phyloP scores from a whole-genome alignment of 2,888 invertebrate genomes.

The Drosophila maculinotata region DNA sequence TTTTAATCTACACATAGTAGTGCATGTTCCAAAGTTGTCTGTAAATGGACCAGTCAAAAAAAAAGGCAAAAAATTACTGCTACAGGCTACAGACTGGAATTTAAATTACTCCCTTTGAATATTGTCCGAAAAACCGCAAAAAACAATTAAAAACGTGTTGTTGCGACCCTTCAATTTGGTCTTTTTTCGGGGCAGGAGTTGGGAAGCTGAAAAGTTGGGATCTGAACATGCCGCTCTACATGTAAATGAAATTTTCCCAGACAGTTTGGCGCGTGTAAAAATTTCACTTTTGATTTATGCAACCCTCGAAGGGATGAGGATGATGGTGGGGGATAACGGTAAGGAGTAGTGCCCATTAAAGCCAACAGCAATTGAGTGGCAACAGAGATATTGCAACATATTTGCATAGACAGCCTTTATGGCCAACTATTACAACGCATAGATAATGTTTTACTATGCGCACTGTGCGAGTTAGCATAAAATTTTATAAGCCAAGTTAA shows the following conservation, averaged over 20 bases:
- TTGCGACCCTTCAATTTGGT: slow-evolving; percentile 44
- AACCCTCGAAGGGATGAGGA: neutral
- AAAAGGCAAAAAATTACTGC: slow-evolving; percentile 10
- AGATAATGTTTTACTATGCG: slow-evolving; percentile 66
- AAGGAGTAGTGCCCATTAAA: slow-evolving; percentile 15
- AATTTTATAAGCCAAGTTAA: slow-evolving; percentile 78
- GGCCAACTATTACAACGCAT: slow-evolving; percentile 60
- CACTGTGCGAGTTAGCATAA: slow-evolving; percentile 55
- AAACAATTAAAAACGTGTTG: slow-evolving; percentile 74
- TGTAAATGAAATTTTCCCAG: slow-evolving; percentile 75
- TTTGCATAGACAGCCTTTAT: slow-evolving; percentile 75
- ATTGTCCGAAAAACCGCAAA: slow-evolving; percentile 57
- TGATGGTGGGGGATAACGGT: neutral
- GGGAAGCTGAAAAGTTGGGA: slow-evolving; percentile 21
- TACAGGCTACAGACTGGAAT: slow-evolving; percentile 51
- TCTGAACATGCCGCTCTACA: slow-evolving; percentile 48
- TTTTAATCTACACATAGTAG: neutral
- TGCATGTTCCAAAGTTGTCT: neutral
- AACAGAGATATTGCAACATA: slow-evolving; percentile 67
- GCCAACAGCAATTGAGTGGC: slow-evolving; percentile 48
- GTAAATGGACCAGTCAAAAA: slow-evolving; percentile 2
- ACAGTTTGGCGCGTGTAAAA: slow-evolving; percentile 77
- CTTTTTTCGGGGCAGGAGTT: slow-evolving; percentile 14
- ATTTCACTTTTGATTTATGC: slow-evolving; percentile 75
- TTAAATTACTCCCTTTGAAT: slow-evolving; percentile 56